Evolutionary conservation across 1,140 invertebrate species (phyloP).

Genomic region (Brachionus plicatilis): DNA sequence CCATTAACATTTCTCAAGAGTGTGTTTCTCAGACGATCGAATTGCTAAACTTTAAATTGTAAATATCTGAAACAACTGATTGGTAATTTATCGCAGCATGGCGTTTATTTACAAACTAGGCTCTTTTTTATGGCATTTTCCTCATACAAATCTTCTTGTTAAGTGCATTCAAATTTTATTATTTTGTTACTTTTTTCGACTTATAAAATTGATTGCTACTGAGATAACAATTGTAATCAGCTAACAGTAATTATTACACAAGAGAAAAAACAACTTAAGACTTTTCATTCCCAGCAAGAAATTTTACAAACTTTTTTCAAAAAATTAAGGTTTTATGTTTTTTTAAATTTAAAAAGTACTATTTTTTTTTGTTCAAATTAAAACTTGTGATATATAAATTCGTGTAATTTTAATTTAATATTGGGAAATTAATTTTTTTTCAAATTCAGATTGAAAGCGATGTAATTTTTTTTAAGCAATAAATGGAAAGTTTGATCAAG

Average conservation of each 20-base stretch:
- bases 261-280: not conserved
- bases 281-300: not conserved
- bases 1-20: not conserved
- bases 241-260: not conserved
- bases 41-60: not conserved
- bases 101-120: conserved; percentile 7
- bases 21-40: not conserved
- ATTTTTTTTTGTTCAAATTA: no score
- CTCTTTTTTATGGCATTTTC: not conserved
- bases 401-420: no score
- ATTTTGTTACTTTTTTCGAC: not conserved
- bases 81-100: not conserved
- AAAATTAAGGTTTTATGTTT: no score
- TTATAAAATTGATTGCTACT: not conserved
- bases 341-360: no score
- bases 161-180: conserved; percentile 1
- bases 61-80: not conserved
- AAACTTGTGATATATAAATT: no score
- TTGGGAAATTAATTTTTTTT: no score
- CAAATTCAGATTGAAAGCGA: no score
- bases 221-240: not conserved
- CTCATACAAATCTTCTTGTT: not conserved
- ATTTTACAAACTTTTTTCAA: no score
- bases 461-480: no score
- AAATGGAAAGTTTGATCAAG: no score